These are phyloP conservation scores for Dryas iulia DNA, from an alignment of 1,140 invertebrate species.

Conservation along the genomic window DNA sequence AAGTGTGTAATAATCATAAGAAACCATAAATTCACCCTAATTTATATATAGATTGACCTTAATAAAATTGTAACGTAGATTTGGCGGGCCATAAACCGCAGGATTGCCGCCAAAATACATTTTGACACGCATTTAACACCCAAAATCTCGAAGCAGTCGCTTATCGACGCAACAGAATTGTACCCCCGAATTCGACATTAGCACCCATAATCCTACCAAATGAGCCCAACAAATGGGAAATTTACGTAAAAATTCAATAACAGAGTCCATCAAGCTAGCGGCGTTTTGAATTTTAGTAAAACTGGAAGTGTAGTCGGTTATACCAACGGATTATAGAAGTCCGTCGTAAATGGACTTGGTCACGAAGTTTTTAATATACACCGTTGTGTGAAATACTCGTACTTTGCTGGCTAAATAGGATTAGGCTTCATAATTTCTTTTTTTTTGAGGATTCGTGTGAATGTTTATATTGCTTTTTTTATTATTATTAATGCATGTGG, in stretches of 20 bases:
- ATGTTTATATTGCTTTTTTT: neutral
- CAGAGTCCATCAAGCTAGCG: constrained; percentile 44
- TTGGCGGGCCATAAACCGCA: constrained; percentile 33
- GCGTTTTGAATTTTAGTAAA: constrained; percentile 32
- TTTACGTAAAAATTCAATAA: constrained; percentile 70
- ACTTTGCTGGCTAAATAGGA: constrained; percentile 10
- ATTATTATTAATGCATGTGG: neutral
- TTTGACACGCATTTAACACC: constrained; percentile 45
- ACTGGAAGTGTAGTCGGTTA: constrained; percentile 32
- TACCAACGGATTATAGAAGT: constrained; percentile 22
- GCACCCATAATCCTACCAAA: constrained; percentile 62
- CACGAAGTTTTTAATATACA: constrained; percentile 25
- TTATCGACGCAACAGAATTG: constrained; percentile 53
- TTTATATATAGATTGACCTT: constrained; percentile 35
- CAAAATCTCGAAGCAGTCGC: constrained; percentile 36
- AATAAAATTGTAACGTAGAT: constrained; percentile 32
- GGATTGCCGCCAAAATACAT: constrained; percentile 42
- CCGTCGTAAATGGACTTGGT: constrained; percentile 23
- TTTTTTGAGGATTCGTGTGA: neutral
- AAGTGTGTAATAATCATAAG: neutral
- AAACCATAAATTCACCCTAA: constrained; percentile 12
- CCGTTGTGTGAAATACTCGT: constrained; percentile 20
- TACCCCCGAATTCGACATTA: constrained; percentile 46
- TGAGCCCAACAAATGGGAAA: constrained; percentile 62
- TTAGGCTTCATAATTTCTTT: neutral